These are phyloP conservation scores for Rousettus leschenaultii DNA, from an alignment of 2,113 vertebrate species.

Conservation along the genomic window DNA sequence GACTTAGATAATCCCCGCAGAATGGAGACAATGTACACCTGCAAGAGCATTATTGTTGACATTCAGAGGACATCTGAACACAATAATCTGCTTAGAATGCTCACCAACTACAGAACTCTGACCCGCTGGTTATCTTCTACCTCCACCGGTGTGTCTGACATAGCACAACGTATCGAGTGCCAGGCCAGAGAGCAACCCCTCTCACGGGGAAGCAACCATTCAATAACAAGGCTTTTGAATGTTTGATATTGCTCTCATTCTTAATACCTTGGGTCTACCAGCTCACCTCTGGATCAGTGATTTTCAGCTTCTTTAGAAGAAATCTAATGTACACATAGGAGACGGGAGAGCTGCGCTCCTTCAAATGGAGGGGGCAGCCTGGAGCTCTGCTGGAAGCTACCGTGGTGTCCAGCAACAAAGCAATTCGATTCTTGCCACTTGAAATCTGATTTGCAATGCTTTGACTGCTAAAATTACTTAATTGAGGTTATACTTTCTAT, in stretches of 20 bases:
- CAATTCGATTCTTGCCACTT: background rate
- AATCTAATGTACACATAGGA: background rate
- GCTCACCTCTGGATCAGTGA: background rate
- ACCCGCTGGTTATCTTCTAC: background rate
- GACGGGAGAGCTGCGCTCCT: background rate
- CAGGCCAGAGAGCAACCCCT: background rate
- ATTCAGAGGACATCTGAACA: background rate
- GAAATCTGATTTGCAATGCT: background rate
- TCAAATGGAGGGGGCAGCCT: background rate
- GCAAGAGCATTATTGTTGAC: conserved; percentile 29
- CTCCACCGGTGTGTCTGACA: background rate
- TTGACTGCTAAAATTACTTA: background rate
- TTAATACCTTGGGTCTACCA: background rate
- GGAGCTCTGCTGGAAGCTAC: background rate
- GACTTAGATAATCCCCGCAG: conserved; percentile 88
- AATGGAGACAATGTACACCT: conserved; percentile 88
- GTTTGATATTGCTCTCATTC: background rate
- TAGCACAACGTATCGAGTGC: background rate
- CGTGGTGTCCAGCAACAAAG: background rate
- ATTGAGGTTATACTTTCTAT: background rate
- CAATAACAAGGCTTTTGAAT: background rate
- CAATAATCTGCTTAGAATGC: background rate
- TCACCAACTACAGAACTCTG: background rate
- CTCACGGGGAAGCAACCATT: background rate
- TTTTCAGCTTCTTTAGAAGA: background rate